phyloP scores from a whole-genome alignment of 2,888 invertebrate genomes.

The Phyllotreta cruciferae region DNA sequence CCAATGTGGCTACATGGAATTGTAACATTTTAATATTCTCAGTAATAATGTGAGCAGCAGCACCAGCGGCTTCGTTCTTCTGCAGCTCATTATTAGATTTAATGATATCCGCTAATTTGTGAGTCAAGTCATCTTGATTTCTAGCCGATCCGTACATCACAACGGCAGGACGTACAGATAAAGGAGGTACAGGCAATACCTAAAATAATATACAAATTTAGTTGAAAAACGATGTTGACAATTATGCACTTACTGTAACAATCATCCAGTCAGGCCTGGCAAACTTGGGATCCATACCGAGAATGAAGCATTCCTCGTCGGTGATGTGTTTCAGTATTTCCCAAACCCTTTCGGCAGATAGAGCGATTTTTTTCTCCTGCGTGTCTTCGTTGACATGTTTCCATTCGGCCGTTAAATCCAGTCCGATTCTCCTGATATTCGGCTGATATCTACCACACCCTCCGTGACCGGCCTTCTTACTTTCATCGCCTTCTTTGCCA shows the following conservation, averaged over 20 bases:
- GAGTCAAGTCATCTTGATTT: conserved; percentile 98
- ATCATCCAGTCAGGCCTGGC: conserved; percentile 99
- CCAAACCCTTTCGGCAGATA: conserved; percentile 96
- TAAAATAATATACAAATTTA: background rate
- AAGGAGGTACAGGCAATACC: conserved; percentile 89
- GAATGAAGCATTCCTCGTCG: conserved; percentile 94
- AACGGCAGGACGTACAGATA: conserved; percentile 96
- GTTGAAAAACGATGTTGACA: background rate
- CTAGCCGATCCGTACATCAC: conserved; percentile 99
- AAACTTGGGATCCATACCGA: conserved; percentile 95
- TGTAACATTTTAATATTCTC: conserved; percentile 98
- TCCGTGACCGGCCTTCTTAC: conserved; percentile 79
- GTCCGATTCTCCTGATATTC: conserved; percentile 79
- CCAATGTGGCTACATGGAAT: conserved; percentile 97
- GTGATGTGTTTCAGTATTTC: conserved; percentile 96
- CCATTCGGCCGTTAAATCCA: conserved; percentile 98
- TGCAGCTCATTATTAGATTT: conserved; percentile 96
- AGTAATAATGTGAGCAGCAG: conserved; percentile 94
- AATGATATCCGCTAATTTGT: conserved; percentile 97
- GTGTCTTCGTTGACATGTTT: conserved; percentile 98
- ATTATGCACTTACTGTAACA: conserved; percentile 77
- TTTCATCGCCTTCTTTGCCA: conserved; percentile 73
- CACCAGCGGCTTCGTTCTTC: conserved; percentile 95
- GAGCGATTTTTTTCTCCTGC: conserved; percentile 92
- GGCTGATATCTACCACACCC: conserved; percentile 99